Evolutionary conservation across 2,888 invertebrate species (phyloP).

Genomic region (Tenthredo mesomela): DNA sequence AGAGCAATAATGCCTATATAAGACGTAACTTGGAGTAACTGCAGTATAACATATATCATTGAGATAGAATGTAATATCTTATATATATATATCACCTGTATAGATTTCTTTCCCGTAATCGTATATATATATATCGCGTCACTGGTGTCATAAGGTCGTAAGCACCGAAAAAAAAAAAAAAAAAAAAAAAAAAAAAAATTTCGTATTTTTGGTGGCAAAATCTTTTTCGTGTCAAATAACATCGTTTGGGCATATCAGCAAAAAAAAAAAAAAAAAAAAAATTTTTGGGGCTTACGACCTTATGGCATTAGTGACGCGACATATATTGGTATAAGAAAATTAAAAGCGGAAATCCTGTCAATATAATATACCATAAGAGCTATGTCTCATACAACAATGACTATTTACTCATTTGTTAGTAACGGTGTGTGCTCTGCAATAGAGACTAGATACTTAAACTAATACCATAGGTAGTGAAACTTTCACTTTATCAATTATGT

Average conservation of each 20-base stretch:
- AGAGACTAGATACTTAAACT: constrained; percentile 17
- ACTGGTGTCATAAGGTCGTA: too few species aligned
- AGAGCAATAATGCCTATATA: background rate
- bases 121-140: too few species aligned
- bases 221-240: too few species aligned
- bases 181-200: too few species aligned
- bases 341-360: constrained; percentile 40
- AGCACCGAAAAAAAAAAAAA: too few species aligned
- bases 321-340: background rate
- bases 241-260: too few species aligned
- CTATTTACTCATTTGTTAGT: constrained; percentile 30
- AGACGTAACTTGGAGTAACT: background rate
- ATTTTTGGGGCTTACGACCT: too few species aligned
- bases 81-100: background rate
- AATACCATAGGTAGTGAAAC: constrained; percentile 31
- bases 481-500: constrained; percentile 49
- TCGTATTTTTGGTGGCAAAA: too few species aligned
- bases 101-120: background rate
- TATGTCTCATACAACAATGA: background rate
- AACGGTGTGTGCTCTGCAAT: constrained; percentile 17
- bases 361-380: too few species aligned
- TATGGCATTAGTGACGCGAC: too few species aligned
- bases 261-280: too few species aligned
- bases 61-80: background rate
- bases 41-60: background rate